Base-by-base conservation (phyloP, 1,140 invertebrate genomes). In the Pemphigus obesinymphae region DNA sequence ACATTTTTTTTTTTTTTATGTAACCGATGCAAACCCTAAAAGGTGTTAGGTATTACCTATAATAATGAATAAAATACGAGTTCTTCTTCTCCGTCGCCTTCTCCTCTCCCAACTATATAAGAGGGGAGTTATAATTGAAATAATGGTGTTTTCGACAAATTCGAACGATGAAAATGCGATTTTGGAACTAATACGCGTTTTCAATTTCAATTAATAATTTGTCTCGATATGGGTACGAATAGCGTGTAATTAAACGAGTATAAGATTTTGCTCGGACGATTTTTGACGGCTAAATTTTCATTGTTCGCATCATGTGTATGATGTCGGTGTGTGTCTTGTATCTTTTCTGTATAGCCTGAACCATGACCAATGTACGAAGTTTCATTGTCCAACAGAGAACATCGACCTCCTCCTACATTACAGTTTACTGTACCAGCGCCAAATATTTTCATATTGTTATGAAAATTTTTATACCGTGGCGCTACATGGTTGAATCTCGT, bases 351-450 rank as follows among this genome's bases (percentile, higher is more conserved):
- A 63, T 63, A 80, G 17, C 29, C 34, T 80, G 50, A 61, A 80
- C 50, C 53, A 80, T 80, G 76, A 80, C 76, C 76, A 80, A 80
- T 80, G 26, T 45, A 31, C 23, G 0, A 26, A 40, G 34, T 61
- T 37, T 53, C 53, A 80, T 80, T 80, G 55, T 80, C 50, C 23
- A 76, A 76, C 20, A 58, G 53, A 63, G 76, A 80, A 80, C 76
- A 45, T 80, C 37, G 76, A 80, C 76, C 76, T 80, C 37, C n/a
- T 78, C 43, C 23, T 45, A 15, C 29, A 31, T 43, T 40, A 75
- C 53, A 45, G 29, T 72, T 34, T 29, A 48, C 15, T 26, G 23
- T 48, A 53, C 7, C 31, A 58, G 17, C 15, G 31, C 53, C 31
- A 58, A 31, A 76, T 53, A 58, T 58, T 76, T 76, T 29, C 31